Evolutionary conservation across 2,888 invertebrate species (phyloP).

Genomic region (Coleophora deauratella): DNA sequence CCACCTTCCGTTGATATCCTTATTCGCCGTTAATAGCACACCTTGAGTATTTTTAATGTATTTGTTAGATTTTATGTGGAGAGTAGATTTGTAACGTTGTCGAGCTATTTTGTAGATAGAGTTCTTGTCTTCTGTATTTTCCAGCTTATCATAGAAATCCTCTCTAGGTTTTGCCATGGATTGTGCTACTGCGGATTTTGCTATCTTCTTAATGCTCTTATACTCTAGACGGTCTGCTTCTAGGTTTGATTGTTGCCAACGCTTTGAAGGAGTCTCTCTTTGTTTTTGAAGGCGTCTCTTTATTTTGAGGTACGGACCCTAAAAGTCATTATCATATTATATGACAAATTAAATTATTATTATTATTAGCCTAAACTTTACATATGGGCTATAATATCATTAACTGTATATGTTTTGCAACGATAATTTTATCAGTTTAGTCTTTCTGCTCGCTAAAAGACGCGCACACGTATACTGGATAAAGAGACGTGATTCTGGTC

Average conservation of each 20-base stretch:
- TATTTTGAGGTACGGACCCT: too few relatives aligned
- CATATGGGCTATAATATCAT: neutral
- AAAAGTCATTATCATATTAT: too few relatives aligned
- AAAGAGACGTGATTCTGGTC: too few relatives aligned
- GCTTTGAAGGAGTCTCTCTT: conserved; percentile 12
- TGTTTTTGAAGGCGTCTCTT: too few relatives aligned
- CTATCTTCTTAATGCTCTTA: conserved; percentile 7
- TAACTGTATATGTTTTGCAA: conserved; percentile 5
- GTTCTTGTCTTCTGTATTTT: conserved; percentile 9
- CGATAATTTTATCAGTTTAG: neutral
- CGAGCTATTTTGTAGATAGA: conserved; percentile 11
- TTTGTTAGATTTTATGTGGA: conserved; percentile 4
- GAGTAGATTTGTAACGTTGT: conserved; percentile 1
- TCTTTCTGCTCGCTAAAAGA: too few relatives aligned
- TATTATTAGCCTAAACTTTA: too few relatives aligned
- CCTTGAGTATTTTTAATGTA: conserved; percentile 10
- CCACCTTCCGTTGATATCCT: conserved; percentile 7
- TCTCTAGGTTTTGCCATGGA: conserved; percentile 6
- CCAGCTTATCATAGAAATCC: conserved; percentile 9
- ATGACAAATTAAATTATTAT: too few relatives aligned
- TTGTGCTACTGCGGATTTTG: conserved; percentile 9
- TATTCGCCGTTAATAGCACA: conserved; percentile 6
- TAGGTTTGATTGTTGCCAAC: conserved; percentile 10
- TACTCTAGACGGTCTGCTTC: conserved; percentile 8
- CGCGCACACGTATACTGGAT: too few relatives aligned